phyloP scores from a whole-genome alignment of 2,797 vertebrate species.

The Pagetopsis macropterus region DNA sequence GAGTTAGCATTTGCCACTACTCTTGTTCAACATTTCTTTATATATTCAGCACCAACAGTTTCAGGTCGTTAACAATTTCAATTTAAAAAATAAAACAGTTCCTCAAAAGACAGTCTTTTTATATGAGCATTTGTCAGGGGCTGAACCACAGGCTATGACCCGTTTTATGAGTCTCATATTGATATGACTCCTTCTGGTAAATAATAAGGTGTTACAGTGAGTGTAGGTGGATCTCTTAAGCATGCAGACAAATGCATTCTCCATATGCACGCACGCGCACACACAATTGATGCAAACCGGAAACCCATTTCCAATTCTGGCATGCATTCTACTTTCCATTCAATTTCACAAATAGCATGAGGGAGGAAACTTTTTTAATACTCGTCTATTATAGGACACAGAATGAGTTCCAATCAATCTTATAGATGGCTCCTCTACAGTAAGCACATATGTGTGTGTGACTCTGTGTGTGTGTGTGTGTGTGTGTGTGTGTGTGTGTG shows the following conservation, averaged over 20 bases:
- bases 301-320: conserved; percentile 60
- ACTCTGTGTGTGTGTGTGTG: conserved; percentile 9
- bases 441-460: conserved; percentile 20
- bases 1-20: too few species aligned
- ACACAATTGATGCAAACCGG: conserved; percentile 25
- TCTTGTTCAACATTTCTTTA: too few species aligned
- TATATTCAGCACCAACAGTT: too few species aligned
- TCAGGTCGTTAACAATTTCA: not conserved
- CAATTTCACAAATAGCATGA: conserved; percentile 67
- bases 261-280: conserved; percentile 8
- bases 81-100: not conserved
- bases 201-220: conserved; percentile 50
- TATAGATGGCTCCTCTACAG: conserved; percentile 50
- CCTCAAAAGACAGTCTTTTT: not conserved
- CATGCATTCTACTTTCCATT: conserved; percentile 63
- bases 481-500: conserved; percentile 1
- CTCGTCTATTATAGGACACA: conserved; percentile 61
- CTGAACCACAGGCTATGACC: not conserved
- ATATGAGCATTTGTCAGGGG: not conserved
- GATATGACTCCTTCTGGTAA: conserved; percentile 49
- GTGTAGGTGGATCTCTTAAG: conserved; percentile 48
- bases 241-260: conserved; percentile 37
- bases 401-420: conserved; percentile 66
- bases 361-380: conserved; percentile 64
- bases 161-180: conserved; percentile 38